Percentiles rank a stretch among this genome's conserved stretches.
phyloP scores from a whole-genome alignment of 1,140 invertebrate species.

The Caenorhabditis elegans region WBcel235 BX284606.5:4964001-4964500 shows the following conservation, averaged over 20 bases:
- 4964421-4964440: not conserved
- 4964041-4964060: not conserved
- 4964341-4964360: not conserved
- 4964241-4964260: not conserved
- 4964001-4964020: not conserved
- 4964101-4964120: slow-evolving; percentile 24
- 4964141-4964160: not conserved
- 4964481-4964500: not conserved
- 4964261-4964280: not conserved
- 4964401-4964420: slow-evolving; percentile 28
- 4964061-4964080: not conserved
- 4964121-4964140: not conserved
- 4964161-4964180: not conserved
- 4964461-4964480: not conserved
- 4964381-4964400: slow-evolving; percentile 2
- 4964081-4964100: not conserved
- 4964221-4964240: slow-evolving; percentile 30
- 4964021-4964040: not conserved
- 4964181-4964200: slow-evolving; percentile 25
- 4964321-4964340: not conserved
- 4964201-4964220: slow-evolving; percentile 22
- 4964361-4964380: slow-evolving; percentile 22
- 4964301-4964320: not conserved
- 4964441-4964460: not conserved
- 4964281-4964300: not conserved